A percentile compares a stretch with the other conserved stretches of the same genome.
These are phyloP conservation scores for Orchesella flavescens DNA, from an alignment of 2,888 invertebrate species.

Conservation along the genomic window DNA sequence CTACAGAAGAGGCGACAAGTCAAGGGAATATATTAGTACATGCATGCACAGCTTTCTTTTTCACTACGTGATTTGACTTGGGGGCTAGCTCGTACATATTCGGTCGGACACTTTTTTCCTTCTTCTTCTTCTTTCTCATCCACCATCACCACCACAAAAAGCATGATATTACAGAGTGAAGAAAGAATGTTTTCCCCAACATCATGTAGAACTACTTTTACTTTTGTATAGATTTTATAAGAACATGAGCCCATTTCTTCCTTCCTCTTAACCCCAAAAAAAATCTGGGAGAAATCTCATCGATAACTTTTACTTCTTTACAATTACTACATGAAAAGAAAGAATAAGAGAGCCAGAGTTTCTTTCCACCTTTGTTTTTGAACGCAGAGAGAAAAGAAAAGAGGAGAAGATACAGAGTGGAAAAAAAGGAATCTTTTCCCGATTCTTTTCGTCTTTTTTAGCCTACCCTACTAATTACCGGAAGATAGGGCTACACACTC, in stretches of 20 bases:
- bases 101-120: neutral
- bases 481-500: conserved; percentile 18
- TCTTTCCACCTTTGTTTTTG: neutral
- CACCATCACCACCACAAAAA: no score
- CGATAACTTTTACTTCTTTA: conserved; percentile 12
- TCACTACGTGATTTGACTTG: conserved; percentile 24
- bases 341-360: neutral
- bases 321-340: neutral
- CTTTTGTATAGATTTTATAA: no score
- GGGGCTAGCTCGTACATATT: neutral
- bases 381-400: neutral
- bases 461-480: conserved; percentile 25
- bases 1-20: neutral
- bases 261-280: no score
- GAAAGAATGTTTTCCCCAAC: neutral
- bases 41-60: neutral
- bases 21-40: no score
- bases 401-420: neutral
- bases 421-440: neutral
- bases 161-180: neutral
- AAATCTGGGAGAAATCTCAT: neutral
- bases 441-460: neutral
- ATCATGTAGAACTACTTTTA: no score
- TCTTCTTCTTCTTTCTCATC: no score
- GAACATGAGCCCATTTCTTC: no score